Conservation (phyloP, 2,888 invertebrate genomes). For the Tridacna crocea region DNA sequence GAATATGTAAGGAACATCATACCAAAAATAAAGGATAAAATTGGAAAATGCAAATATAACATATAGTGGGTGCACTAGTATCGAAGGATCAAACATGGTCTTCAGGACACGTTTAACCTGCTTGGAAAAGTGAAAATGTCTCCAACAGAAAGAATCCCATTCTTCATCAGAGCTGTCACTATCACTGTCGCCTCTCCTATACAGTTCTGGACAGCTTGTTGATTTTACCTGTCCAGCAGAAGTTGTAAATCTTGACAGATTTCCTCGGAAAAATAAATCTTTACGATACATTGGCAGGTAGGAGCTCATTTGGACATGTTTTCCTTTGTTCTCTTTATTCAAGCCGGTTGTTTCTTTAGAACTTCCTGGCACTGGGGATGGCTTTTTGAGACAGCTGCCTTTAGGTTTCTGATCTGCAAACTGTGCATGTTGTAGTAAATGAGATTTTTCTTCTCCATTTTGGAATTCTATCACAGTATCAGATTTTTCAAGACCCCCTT, state of each 20-base stretch:
- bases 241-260: conserved; percentile 65
- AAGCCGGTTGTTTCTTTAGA: background rate
- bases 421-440: conserved; percentile 13
- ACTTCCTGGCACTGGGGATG: conserved; percentile 11
- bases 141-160: conserved; percentile 48
- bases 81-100: conserved; percentile 78
- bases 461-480: conserved; percentile 18
- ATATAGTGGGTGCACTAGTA: conserved; percentile 78
- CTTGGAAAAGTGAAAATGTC: conserved; percentile 64
- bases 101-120: conserved; percentile 73
- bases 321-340: conserved; percentile 42
- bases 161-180: conserved; percentile 66
- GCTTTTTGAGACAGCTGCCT: conserved; percentile 58
- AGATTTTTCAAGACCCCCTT: background rate
- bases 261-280: conserved; percentile 83
- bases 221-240: conserved; percentile 84
- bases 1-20: conserved; percentile 97
- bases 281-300: conserved; percentile 78
- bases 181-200: conserved; percentile 58
- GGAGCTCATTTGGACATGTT: conserved; percentile 51
- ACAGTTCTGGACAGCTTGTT: conserved; percentile 95
- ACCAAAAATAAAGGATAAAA: conserved; percentile 91
- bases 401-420: conserved; percentile 22
- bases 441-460: conserved; percentile 28
- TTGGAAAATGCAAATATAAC: conserved; percentile 91